phyloP scores from a whole-genome alignment of 2,888 invertebrate species.

The Ectobius pallidus region DNA sequence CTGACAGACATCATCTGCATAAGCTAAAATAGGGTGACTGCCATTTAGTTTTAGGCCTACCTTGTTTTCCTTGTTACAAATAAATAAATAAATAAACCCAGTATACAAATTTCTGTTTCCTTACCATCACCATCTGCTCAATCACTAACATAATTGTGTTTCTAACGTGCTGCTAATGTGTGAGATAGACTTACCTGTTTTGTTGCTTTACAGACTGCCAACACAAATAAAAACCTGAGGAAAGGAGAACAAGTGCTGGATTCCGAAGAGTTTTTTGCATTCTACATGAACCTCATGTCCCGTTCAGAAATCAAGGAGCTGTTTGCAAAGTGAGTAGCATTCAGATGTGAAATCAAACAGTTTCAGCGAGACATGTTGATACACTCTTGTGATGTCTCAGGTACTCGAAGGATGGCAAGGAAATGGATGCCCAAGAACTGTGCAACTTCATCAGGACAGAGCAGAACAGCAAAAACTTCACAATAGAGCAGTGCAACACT shows the following conservation, averaged over 20 bases:
- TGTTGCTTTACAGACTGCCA: slow-evolving; percentile 51
- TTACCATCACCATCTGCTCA: too few species aligned
- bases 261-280: slow-evolving; percentile 61
- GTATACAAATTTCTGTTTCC: too few species aligned
- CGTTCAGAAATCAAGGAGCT: slow-evolving; percentile 60
- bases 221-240: slow-evolving; percentile 48
- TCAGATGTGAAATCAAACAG: neutral
- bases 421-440: slow-evolving; percentile 57
- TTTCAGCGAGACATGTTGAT: too few species aligned
- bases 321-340: slow-evolving; percentile 51
- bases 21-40: too few species aligned
- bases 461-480: slow-evolving; percentile 51
- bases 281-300: slow-evolving; percentile 59
- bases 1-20: too few species aligned
- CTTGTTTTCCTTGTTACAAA: too few species aligned
- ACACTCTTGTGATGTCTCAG: slow-evolving; percentile 45
- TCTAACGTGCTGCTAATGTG: too few species aligned
- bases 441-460: slow-evolving; percentile 58
- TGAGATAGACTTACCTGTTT: too few species aligned
- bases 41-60: too few species aligned
- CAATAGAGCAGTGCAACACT: slow-evolving; percentile 47
- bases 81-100: too few species aligned
- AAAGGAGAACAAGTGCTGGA: slow-evolving; percentile 56
- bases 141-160: too few species aligned
- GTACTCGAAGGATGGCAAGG: slow-evolving; percentile 53